Evolutionary conservation across 2,797 vertebrate species (phyloP).

Genomic region (Pantherophis vulpinus): DNA sequence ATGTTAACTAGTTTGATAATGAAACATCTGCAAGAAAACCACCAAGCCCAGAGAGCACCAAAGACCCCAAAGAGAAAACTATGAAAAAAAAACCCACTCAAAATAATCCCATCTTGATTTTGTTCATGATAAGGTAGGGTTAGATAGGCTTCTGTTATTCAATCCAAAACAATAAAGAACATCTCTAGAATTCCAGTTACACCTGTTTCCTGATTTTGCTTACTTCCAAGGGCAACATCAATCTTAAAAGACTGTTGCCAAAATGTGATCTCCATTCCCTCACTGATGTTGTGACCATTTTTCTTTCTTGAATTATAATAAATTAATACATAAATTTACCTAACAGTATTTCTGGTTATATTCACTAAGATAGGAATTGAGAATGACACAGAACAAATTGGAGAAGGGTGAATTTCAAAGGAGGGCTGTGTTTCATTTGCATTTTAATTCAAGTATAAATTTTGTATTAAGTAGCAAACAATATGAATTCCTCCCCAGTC

Average conservation of each 20-base stretch:
- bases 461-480: slow-evolving; percentile 1
- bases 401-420: not conserved
- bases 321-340: not conserved
- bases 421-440: not conserved
- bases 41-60: not conserved
- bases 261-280: not conserved
- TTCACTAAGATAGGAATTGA: not conserved
- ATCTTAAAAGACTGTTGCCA: not conserved
- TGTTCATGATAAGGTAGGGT: not conserved
- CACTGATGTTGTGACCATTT: not conserved
- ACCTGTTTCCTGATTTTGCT: not conserved
- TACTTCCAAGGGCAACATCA: not conserved
- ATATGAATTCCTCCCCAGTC: not conserved
- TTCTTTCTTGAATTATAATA: not conserved
- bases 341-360: not conserved
- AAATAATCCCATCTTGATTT: not conserved
- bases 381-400: not conserved
- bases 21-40: not conserved
- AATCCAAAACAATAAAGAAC: not conserved
- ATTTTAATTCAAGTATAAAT: not conserved
- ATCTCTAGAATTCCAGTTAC: not conserved
- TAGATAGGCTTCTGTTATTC: not conserved
- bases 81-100: not conserved
- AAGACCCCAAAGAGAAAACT: not conserved
- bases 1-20: not conserved